phyloP scores from a whole-genome alignment of 1,140 invertebrate species.

The Mactra quadrangularis region DNA sequence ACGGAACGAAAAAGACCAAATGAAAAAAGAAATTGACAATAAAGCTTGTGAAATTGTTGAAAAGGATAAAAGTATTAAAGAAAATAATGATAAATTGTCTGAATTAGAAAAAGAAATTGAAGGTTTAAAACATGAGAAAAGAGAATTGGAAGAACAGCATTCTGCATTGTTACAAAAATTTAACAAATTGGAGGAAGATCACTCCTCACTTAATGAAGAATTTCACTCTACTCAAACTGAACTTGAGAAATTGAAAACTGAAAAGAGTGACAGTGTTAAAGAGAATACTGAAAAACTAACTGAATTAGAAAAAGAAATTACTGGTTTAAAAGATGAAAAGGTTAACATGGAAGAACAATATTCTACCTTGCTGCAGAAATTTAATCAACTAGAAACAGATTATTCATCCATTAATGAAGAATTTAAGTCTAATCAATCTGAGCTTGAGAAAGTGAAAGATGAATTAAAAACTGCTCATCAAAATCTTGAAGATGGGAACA shows the following conservation, averaged over 20 bases:
- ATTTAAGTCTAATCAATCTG: conserved; percentile 3
- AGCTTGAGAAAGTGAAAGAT: not conserved
- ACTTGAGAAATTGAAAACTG: conserved; percentile 35
- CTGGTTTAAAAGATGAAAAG: not conserved
- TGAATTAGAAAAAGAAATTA: conserved; percentile 3
- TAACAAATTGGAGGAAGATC: not conserved
- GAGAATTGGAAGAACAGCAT: conserved; percentile 6
- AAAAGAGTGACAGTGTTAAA: not conserved
- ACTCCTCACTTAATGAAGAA: not conserved
- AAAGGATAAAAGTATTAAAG: not conserved
- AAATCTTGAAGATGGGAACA: conserved; percentile 16
- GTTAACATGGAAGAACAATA: not conserved
- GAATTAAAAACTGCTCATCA: not conserved
- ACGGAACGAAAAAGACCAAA: conserved; percentile 33
- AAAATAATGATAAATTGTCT: not conserved
- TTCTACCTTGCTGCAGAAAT: not conserved
- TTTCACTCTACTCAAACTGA: not conserved
- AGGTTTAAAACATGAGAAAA: not conserved
- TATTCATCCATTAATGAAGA: not conserved
- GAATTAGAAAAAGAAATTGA: not conserved
- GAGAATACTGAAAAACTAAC: not conserved
- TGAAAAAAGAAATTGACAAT: conserved; percentile 10
- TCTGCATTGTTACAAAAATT: not conserved
- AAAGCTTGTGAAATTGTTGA: not conserved
- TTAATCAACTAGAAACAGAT: not conserved